Percentiles rank a stretch among this genome's conserved stretches.
phyloP scores from a whole-genome alignment of 2,113 vertebrate species.

The Setophaga kirtlandii region DNA sequence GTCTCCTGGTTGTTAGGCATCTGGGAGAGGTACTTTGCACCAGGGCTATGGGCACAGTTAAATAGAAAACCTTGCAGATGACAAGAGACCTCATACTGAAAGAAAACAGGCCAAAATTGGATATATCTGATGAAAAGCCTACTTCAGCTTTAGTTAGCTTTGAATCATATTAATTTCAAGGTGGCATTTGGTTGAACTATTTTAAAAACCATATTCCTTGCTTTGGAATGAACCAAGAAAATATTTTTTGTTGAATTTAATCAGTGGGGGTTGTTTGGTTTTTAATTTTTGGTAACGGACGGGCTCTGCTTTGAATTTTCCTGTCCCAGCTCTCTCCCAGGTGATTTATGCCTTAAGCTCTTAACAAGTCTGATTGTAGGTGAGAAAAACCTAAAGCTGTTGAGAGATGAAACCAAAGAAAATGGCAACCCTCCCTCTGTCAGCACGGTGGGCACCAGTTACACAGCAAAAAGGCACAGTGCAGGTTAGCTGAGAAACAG shows the following conservation, averaged over 20 bases:
- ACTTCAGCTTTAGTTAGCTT: neutral
- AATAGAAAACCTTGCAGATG: neutral
- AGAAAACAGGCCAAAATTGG: neutral
- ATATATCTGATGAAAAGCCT: neutral
- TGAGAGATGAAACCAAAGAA: neutral
- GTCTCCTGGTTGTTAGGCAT: neutral
- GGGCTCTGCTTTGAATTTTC: neutral
- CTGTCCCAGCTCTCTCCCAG: neutral
- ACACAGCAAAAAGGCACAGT: neutral
- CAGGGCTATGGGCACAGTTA: neutral
- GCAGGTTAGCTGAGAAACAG: neutral
- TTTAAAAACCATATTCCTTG: neutral
- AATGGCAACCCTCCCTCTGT: neutral
- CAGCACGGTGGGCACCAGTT: neutral
- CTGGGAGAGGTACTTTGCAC: neutral
- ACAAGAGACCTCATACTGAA: neutral
- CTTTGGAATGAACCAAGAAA: neutral
- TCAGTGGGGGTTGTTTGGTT: neutral
- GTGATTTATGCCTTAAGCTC: neutral
- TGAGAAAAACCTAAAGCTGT: neutral
- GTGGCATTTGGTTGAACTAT: neutral
- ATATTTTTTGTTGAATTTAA: neutral
- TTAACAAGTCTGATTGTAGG: neutral
- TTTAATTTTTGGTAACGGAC: neutral
- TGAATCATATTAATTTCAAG: neutral